A percentile compares a stretch with the other conserved stretches of the same genome.
phyloP scores from a whole-genome alignment of 2,888 invertebrate species.

The Orthosia gothica region DNA sequence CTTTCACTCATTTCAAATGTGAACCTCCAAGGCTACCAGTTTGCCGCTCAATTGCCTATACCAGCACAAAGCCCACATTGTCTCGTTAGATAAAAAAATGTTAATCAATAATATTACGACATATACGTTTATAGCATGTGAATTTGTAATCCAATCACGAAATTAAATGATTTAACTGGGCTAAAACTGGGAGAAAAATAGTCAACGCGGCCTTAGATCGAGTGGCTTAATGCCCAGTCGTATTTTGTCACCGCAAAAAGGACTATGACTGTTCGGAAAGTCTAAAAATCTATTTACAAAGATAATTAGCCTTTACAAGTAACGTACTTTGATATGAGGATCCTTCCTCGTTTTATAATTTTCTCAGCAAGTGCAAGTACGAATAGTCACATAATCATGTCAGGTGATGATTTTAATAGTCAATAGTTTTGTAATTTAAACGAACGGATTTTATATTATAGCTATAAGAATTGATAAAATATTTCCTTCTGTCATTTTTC shows the following conservation, averaged over 20 bases:
- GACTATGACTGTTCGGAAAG: not conserved
- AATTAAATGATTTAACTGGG: slow-evolving; percentile 8
- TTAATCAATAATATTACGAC: slow-evolving; percentile 60
- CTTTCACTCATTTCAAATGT: slow-evolving; percentile 89
- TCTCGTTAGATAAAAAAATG: slow-evolving; percentile 68
- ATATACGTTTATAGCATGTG: slow-evolving; percentile 27
- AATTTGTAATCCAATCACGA: slow-evolving; percentile 15
- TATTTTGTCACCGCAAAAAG: not conserved
- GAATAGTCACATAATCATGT: too few relatives aligned
- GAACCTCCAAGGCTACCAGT: slow-evolving; percentile 85
- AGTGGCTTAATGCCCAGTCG: not conserved
- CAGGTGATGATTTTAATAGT: too few relatives aligned
- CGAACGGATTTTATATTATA: too few relatives aligned
- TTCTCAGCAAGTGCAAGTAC: too few relatives aligned
- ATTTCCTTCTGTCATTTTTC: not conserved
- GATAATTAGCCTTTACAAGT: too few relatives aligned
- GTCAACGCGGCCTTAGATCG: not conserved
- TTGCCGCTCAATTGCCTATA: slow-evolving; percentile 82
- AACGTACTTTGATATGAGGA: not conserved
- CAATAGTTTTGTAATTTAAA: too few relatives aligned
- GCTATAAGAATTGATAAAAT: not conserved
- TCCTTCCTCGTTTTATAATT: too few relatives aligned
- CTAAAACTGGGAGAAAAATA: not conserved
- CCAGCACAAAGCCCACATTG: slow-evolving; percentile 79
- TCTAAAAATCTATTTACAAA: not conserved